Base-by-base conservation (phyloP, 2,888 invertebrate genomes). In the Agelastica alni region DNA sequence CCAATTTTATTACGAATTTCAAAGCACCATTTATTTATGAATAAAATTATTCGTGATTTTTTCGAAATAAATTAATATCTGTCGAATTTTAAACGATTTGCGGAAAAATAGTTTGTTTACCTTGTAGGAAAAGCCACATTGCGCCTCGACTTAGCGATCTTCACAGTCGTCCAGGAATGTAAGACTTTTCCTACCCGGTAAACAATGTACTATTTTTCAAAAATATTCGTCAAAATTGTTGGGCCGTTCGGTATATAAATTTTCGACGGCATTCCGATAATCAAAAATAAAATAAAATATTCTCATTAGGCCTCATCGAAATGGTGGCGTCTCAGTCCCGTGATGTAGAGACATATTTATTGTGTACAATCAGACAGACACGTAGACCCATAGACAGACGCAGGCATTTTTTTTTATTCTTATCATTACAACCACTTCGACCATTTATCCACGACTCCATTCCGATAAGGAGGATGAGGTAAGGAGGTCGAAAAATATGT, bases 201-300 rank as follows among this genome's bases (percentile, higher is more conserved):
- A n/a, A n/a, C n/a, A n/a, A n/a, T n/a, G n/a, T n/a, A n/a, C n/a
- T n/a, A n/a, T n/a, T n/a, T n/a, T n/a, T n/a, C n/a, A n/a, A n/a
- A n/a, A n/a, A n/a, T n/a, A n/a, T n/a, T n/a, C n/a, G n/a, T n/a
- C n/a, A n/a, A n/a, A n/a, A n/a, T n/a, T n/a, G n/a, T n/a, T n/a
- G n/a, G 36, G 30, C 34, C 44, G 13, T 59, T 45, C 17, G 16
- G 37, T 26, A 26, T 26, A 26, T 26, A 26, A n/a, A n/a, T n/a
- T 26, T 26, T 22, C 9, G 6, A 26, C 9, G 26, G 9, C 26
- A 26, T 26, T 26, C 26, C 26, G 26, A 26, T 26, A 6, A 26
- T 26, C 9, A 7, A 26, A n/a, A n/a, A n/a, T n/a, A n/a, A n/a
- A n/a, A n/a, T n/a, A n/a, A 26, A 26, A 26, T 7, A 26, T 2